Evolutionary conservation across 1,140 invertebrate genomes (phyloP).

Genomic region (Stegodyphus dumicola): DNA sequence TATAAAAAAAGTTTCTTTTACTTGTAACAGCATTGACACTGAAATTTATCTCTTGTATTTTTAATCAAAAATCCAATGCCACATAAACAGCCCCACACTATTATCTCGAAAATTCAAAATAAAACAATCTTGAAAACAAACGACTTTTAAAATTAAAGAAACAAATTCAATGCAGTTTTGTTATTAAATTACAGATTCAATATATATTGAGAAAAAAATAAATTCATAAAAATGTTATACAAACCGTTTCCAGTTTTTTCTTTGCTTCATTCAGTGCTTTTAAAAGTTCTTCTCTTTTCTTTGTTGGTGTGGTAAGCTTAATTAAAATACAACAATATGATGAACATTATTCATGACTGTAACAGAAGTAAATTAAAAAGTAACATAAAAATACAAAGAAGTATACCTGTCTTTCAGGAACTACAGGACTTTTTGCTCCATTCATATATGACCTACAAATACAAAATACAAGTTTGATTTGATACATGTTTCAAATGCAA

Average conservation of each 20-base stretch:
- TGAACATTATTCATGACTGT: constrained; percentile 3
- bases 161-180: too few species aligned
- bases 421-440: constrained; percentile 4
- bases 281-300: constrained; percentile 84
- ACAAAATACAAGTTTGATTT: neutral
- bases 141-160: too few species aligned
- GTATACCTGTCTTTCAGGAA: constrained; percentile 43
- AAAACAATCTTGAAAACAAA: too few species aligned
- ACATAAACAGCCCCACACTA: too few species aligned
- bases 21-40: too few species aligned
- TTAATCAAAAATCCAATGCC: too few species aligned
- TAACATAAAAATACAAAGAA: neutral
- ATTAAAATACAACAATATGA: neutral
- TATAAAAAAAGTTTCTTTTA: too few species aligned
- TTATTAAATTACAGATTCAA: too few species aligned
- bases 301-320: constrained; percentile 65
- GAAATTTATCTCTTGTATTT: too few species aligned
- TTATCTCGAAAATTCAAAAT: too few species aligned
- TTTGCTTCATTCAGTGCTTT: constrained; percentile 81
- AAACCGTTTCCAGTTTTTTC: constrained; percentile 87
- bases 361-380: neutral
- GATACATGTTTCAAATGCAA: too few species aligned
- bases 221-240: constrained; percentile 65
- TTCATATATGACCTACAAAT: constrained; percentile 25
- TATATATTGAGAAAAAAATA: too few species aligned